Evolutionary conservation across 2,888 invertebrate genomes (phyloP).

Genomic region (Mythimna vitellina): DNA sequence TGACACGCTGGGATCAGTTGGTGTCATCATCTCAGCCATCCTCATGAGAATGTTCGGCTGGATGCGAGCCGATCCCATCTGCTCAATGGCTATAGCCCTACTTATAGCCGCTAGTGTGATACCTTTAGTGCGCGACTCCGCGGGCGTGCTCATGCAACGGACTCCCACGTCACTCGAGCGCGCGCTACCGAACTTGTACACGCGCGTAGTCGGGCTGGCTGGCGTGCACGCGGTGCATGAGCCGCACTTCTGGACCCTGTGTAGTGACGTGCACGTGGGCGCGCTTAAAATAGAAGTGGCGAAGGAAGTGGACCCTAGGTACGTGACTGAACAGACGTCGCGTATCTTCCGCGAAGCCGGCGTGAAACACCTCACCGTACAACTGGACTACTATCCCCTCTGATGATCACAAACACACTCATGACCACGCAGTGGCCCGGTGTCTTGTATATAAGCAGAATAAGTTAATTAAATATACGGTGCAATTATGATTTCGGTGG

Average conservation of each 20-base stretch:
- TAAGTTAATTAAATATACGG: constrained; percentile 66
- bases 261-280: constrained; percentile 98
- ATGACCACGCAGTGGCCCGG: constrained; percentile 56
- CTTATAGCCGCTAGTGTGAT: constrained; percentile 97
- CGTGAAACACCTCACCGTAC: constrained; percentile 97
- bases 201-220: constrained; percentile 96
- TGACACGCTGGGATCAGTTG: constrained; percentile 98
- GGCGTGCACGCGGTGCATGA: constrained; percentile 99
- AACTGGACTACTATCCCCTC: constrained; percentile 96
- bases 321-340: constrained; percentile 97
- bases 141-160: constrained; percentile 97
- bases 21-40: constrained; percentile 98
- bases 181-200: constrained; percentile 96
- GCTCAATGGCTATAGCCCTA: constrained; percentile 98
- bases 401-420: constrained; percentile 77
- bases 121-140: constrained; percentile 96
- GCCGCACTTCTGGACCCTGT: constrained; percentile 99
- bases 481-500: constrained; percentile 66
- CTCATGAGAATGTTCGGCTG: constrained; percentile 99
- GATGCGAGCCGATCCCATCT: constrained; percentile 99
- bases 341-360: constrained; percentile 98
- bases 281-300: constrained; percentile 99
- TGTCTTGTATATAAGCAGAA: constrained; percentile 68
- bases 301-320: constrained; percentile 97
- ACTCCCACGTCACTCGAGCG: constrained; percentile 96